These are phyloP conservation scores for Stenichneumon culpator DNA, from an alignment of 2,888 invertebrate species.

Conservation along the genomic window DNA sequence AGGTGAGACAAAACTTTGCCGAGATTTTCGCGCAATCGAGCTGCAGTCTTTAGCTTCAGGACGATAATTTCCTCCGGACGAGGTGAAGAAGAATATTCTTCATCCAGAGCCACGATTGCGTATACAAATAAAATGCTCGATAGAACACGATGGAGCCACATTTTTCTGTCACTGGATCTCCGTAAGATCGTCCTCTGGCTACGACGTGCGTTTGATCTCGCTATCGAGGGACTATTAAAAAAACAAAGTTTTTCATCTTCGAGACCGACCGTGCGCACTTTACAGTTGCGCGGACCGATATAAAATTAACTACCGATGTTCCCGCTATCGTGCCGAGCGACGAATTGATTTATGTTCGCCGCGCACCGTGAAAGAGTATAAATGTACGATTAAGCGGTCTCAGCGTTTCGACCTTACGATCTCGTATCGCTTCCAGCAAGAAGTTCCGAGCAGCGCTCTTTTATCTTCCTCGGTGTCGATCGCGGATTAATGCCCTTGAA, in stretches of 20 bases:
- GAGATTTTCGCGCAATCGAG: slow-evolving; percentile 48
- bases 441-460: neutral
- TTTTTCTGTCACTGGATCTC: slow-evolving; percentile 15
- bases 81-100: slow-evolving; percentile 4
- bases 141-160: neutral
- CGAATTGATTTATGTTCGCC: slow-evolving; percentile 30
- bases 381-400: neutral
- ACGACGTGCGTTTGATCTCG: neutral
- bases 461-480: neutral
- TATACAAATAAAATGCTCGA: neutral
- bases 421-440: neutral
- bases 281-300: neutral
- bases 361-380: slow-evolving; percentile 13
- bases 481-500: neutral
- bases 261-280: neutral
- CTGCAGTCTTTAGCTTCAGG: slow-evolving; percentile 45
- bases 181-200: neutral
- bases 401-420: neutral
- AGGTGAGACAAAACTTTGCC: slow-evolving; percentile 43
- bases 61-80: slow-evolving; percentile 33
- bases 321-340: neutral
- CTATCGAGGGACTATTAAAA: slow-evolving; percentile 18
- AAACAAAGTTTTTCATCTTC: slow-evolving; percentile 22
- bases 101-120: neutral
- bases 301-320: slow-evolving; percentile 6